Conservation (phyloP, 2,797 vertebrate genomes). For the Coreius guichenoti region DNA sequence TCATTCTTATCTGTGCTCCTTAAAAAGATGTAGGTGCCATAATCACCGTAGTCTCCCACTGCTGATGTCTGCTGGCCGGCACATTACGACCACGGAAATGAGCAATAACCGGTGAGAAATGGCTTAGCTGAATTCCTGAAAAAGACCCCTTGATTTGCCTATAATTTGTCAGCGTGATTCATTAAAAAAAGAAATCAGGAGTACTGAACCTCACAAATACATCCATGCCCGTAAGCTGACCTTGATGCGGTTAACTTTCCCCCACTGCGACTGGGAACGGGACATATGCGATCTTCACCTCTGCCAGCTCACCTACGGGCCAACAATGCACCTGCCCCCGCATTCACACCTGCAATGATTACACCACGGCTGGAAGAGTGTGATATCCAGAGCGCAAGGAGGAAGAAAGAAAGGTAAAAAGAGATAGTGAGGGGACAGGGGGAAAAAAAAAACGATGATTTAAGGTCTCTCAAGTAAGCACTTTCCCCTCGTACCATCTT, state of each 20-base stretch:
- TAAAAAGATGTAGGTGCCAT: constrained; percentile 55
- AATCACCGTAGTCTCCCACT: constrained; percentile 44
- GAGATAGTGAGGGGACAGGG: constrained; percentile 39
- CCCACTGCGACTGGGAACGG: constrained; percentile 60
- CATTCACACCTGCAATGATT: constrained; percentile 65
- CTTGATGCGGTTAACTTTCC: constrained; percentile 66
- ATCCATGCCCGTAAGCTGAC: constrained; percentile 56
- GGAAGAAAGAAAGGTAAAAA: constrained; percentile 62
- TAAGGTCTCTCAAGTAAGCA: constrained; percentile 53
- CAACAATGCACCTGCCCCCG: constrained; percentile 66
- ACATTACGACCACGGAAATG: constrained; percentile 38
- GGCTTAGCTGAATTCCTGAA: constrained; percentile 42
- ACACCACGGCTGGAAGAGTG: constrained; percentile 40
- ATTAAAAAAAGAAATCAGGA: constrained; percentile 33
- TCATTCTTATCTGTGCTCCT: constrained; percentile 55
- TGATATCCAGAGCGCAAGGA: constrained; percentile 42
- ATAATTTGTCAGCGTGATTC: constrained; percentile 36
- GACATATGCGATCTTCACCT: constrained; percentile 68
- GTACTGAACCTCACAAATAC: neutral
- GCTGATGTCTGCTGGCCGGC: constrained; percentile 36
- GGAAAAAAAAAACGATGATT: constrained; percentile 42
- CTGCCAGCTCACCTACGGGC: constrained; percentile 63
- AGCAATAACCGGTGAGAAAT: constrained; percentile 57
- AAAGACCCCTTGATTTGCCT: constrained; percentile 40
- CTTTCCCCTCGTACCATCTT: constrained; percentile 44